Percentiles rank a stretch among this genome's conserved stretches.
Conservation (phyloP, 2,113 vertebrate species). For the Toxotes jaculatrix region DNA sequence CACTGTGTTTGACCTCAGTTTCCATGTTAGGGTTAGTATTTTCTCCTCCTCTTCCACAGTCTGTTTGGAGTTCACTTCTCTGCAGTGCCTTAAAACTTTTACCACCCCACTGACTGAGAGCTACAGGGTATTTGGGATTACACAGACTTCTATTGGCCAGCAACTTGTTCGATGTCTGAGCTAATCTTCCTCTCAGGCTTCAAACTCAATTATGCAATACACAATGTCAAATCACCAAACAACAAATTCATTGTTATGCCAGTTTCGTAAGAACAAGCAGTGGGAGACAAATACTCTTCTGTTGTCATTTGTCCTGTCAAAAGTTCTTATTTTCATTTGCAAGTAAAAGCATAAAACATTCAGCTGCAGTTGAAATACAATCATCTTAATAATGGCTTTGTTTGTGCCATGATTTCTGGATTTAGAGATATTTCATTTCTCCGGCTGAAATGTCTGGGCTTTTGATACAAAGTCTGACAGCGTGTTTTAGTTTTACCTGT, state of each 20-base stretch:
- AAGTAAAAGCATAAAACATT: neutral
- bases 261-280: conserved; percentile 12
- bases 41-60: neutral
- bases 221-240: conserved; percentile 44
- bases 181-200: conserved; percentile 46
- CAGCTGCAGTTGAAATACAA: neutral
- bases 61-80: neutral
- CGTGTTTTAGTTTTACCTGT: too few species aligned
- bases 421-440: neutral
- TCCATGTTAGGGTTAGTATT: too few species aligned
- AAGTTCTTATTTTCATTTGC: neutral
- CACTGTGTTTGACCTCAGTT: neutral
- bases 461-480: neutral
- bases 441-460: rapidly evolving
- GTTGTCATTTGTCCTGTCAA: neutral
- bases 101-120: neutral
- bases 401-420: neutral
- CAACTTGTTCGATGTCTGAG: conserved; percentile 24
- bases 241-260: conserved; percentile 25
- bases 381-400: neutral
- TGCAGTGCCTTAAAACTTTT: neutral
- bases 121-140: conserved; percentile 11
- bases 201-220: conserved; percentile 45
- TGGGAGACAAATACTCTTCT: neutral
- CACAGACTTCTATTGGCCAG: neutral